Evolutionary conservation across 2,113 vertebrate species (phyloP).

Genomic region (Lontra canadensis): DNA sequence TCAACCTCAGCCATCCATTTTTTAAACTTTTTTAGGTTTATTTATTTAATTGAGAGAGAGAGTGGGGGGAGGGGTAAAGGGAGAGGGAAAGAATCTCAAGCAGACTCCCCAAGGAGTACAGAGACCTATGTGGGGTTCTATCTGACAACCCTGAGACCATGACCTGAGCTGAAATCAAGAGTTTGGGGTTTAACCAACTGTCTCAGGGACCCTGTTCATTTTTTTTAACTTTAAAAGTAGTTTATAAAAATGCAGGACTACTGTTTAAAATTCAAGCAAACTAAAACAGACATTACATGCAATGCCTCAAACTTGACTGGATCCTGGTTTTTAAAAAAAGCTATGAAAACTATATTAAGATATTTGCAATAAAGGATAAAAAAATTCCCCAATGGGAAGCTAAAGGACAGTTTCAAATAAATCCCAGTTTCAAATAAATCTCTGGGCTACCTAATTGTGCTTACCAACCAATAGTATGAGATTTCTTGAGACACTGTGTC

Average conservation of each 20-base stretch:
- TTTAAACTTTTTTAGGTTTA: not conserved
- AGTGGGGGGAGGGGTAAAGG: not conserved
- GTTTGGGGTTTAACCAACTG: not conserved
- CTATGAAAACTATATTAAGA: not conserved
- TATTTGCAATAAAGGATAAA: not conserved
- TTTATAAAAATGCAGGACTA: conserved; percentile 19
- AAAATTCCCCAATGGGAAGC: not conserved
- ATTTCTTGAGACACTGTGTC: not conserved
- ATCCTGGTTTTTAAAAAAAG: not conserved
- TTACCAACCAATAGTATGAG: not conserved
- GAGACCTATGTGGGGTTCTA: not conserved
- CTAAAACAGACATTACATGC: conserved; percentile 17
- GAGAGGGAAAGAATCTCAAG: not conserved
- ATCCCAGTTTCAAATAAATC: not conserved
- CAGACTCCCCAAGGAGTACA: not conserved
- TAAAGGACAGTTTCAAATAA: not conserved
- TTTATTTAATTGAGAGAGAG: not conserved
- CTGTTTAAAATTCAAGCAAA: conserved; percentile 37
- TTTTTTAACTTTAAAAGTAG: conserved; percentile 12
- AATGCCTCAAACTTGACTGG: not conserved
- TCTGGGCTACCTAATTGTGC: not conserved
- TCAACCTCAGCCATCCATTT: not conserved
- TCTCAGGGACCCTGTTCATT: not conserved
- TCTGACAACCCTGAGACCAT: not conserved
- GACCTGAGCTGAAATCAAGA: not conserved